These are phyloP conservation scores for Otus sunia DNA, from an alignment of 2,113 vertebrate species.

Conservation along the genomic window DNA sequence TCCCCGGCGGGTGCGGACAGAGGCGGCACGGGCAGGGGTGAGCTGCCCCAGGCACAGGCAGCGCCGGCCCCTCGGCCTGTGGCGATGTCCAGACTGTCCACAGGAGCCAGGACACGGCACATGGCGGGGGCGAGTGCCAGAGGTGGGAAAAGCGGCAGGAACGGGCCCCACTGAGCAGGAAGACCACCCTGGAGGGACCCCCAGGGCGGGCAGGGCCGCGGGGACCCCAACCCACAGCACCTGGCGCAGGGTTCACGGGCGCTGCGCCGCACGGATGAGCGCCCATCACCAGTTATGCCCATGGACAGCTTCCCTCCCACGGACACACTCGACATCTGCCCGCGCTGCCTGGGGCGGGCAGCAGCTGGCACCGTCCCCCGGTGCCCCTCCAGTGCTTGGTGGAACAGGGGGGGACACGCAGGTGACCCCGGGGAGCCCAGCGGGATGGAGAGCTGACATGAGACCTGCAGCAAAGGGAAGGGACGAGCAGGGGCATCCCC, in stretches of 20 bases:
- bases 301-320: background rate
- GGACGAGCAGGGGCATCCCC: background rate
- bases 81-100: background rate
- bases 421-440: accelerated
- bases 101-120: background rate
- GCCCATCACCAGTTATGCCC: background rate
- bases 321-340: background rate
- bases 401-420: background rate
- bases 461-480: background rate
- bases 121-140: accelerated
- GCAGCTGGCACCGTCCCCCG: accelerated
- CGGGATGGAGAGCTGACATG: accelerated
- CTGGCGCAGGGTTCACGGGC: background rate
- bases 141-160: background rate
- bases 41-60: background rate
- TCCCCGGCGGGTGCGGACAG: accelerated
- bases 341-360: accelerated
- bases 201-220: background rate
- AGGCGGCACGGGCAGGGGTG: background rate
- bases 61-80: accelerated
- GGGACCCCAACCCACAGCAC: background rate
- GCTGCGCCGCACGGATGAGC: background rate
- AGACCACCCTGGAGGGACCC: background rate
- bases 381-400: background rate
- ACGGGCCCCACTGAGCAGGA: accelerated